Conservation (phyloP, 2,888 invertebrate species). For the Tachina grossa region DNA sequence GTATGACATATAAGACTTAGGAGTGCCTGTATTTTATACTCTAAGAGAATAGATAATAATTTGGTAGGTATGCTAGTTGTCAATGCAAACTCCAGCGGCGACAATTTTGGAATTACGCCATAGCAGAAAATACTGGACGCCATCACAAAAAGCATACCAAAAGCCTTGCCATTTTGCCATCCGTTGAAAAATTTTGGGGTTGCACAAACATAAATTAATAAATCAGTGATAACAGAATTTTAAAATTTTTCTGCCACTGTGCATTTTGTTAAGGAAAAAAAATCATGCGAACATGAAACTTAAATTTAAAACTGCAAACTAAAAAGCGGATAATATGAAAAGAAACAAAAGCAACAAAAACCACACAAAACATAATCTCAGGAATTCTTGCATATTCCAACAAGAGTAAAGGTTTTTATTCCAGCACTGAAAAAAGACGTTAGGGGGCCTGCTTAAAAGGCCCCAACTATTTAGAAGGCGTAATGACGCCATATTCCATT, state of each 20-base stretch:
- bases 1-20: too few relatives aligned
- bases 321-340: slow-evolving; percentile 60
- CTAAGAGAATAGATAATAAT: too few relatives aligned
- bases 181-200: too few relatives aligned
- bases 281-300: slow-evolving; percentile 48
- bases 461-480: background rate
- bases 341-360: slow-evolving; percentile 43
- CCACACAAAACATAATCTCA: slow-evolving; percentile 57
- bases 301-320: slow-evolving; percentile 57
- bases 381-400: slow-evolving; percentile 69
- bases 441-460: background rate
- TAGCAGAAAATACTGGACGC: too few relatives aligned
- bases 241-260: slow-evolving; percentile 2
- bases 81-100: too few relatives aligned
- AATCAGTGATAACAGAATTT: background rate
- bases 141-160: too few relatives aligned
- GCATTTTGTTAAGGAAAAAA: background rate
- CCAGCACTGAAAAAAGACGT: slow-evolving; percentile 37
- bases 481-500: background rate
- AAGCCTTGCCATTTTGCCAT: too few relatives aligned
- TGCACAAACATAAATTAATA: too few relatives aligned
- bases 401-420: slow-evolving; percentile 68
- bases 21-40: too few relatives aligned
- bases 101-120: too few relatives aligned
- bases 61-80: too few relatives aligned